A percentile compares a stretch with the other conserved stretches of the same genome.
Conservation (phyloP, 1,140 invertebrate species). For the Lysiphlebus fabarum region DNA sequence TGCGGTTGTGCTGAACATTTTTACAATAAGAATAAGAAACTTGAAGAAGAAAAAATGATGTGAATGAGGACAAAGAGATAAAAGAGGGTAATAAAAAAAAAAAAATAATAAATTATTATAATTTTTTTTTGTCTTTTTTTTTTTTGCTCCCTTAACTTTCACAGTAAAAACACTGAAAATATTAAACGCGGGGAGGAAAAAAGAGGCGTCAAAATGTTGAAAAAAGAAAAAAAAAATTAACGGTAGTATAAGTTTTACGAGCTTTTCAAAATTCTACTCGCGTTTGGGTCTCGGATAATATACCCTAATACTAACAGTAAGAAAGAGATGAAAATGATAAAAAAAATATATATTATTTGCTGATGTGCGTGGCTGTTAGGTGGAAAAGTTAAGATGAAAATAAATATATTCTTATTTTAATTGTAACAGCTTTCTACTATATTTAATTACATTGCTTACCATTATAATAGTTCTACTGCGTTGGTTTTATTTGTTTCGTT, state of each 20-base stretch:
- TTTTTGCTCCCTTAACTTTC: not conserved
- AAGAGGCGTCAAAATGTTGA: constrained; percentile 9
- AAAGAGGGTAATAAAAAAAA: too few species aligned
- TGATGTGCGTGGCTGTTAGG: too few species aligned
- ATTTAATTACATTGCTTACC: constrained; percentile 8
- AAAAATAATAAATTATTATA: constrained; percentile 4
- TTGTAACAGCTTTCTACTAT: constrained; percentile 48
- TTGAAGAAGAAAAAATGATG: too few species aligned
- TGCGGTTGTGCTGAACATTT: constrained; percentile 28
- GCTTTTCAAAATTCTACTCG: constrained; percentile 51
- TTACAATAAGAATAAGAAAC: too few species aligned
- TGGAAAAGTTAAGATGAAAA: not conserved
- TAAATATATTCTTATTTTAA: constrained; percentile 55
- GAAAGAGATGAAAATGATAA: too few species aligned
- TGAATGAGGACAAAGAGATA: too few species aligned
- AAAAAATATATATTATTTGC: not conserved
- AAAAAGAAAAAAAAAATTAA: constrained; percentile 39
- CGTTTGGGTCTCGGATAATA: constrained; percentile 47
- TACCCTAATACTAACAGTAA: constrained; percentile 26
- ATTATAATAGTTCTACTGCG: too few species aligned
- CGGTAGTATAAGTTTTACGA: constrained; percentile 42
- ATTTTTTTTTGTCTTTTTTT: constrained; percentile 3
- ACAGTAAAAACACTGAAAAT: constrained; percentile 26
- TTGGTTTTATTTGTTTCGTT: not conserved
- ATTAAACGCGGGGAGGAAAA: not conserved